A percentile compares a stretch with the other conserved stretches of the same genome.
Conservation (phyloP, 64 coral and sea anemone species). For the Montipora sp. region DNA sequence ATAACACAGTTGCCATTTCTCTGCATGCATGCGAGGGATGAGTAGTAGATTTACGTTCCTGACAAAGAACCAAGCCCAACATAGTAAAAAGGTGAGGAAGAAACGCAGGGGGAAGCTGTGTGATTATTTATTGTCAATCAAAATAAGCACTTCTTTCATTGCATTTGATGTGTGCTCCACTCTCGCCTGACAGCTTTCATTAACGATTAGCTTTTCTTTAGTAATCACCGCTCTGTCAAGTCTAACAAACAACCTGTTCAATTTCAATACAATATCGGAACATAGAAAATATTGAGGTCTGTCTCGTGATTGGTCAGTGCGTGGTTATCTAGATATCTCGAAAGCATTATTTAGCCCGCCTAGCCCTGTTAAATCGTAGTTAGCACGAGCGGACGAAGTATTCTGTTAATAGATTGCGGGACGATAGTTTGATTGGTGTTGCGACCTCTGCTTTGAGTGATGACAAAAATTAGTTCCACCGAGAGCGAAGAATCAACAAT, state of each 20-base stretch:
- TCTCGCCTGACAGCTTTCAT: conserved; percentile 51
- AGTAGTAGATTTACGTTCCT: neutral
- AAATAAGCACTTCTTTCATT: conserved; percentile 75
- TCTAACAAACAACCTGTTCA: conserved; percentile 82
- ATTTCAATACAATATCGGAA: conserved; percentile 94
- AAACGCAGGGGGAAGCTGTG: neutral
- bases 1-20: no score
- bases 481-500: neutral
- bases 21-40: no score
- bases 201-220: conserved; percentile 71
- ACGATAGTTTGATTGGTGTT: conserved; percentile 33
- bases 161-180: conserved; percentile 37
- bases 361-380: conserved; percentile 81
- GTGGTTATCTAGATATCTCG: conserved; percentile 87
- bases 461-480: conserved; percentile 28
- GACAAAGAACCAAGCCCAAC: conserved; percentile 46
- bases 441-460: neutral
- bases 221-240: conserved; percentile 81
- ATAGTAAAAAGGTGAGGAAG: conserved; percentile 39
- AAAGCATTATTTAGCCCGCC: conserved; percentile 80
- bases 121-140: conserved; percentile 75
- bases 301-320: conserved; percentile 61
- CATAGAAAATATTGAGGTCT: conserved; percentile 75
- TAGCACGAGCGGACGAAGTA: conserved; percentile 73
- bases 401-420: conserved; percentile 76